Percentiles rank a stretch among this genome's conserved stretches.
These are phyloP conservation scores for Hemichromis elongatus DNA, from an alignment of 2,113 vertebrate genomes.

Conservation along the genomic window DNA sequence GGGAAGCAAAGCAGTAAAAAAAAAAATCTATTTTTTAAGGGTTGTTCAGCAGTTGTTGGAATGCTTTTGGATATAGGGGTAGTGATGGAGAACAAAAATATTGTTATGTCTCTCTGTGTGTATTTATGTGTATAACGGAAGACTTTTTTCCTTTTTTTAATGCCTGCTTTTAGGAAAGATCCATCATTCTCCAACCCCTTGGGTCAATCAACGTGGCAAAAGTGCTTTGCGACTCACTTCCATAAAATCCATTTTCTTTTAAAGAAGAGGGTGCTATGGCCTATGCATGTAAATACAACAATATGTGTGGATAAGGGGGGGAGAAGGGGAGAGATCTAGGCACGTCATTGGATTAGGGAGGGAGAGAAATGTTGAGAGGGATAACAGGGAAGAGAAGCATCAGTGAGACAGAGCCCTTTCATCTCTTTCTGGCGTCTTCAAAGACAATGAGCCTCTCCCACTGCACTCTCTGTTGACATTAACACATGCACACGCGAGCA, in stretches of 20 bases:
- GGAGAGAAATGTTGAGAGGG: constrained; percentile 45
- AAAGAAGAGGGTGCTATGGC: constrained; percentile 36
- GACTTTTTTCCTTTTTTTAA: neutral
- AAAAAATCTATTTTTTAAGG: neutral
- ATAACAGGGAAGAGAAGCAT: constrained; percentile 25
- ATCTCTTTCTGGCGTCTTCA: constrained; percentile 68
- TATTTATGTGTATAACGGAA: neutral
- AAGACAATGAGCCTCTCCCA: constrained; percentile 68
- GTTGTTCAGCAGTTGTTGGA: neutral
- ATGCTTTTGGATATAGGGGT: neutral
- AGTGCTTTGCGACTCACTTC: constrained; percentile 47
- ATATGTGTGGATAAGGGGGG: constrained; percentile 2
- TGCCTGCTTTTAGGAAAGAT: constrained; percentile 15
- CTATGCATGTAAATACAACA: constrained; percentile 49
- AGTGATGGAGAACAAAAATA: neutral
- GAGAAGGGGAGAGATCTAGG: neutral
- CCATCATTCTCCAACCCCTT: constrained; percentile 5
- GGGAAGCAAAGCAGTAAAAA: neutral
- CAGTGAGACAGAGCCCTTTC: constrained; percentile 63
- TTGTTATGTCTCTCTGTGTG: neutral
- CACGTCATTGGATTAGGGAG: constrained; percentile 29
- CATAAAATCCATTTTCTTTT: constrained; percentile 56
- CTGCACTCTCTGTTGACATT: constrained; percentile 42
- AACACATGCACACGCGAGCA: constrained; percentile 21
- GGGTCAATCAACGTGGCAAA: constrained; percentile 45